phyloP scores from a whole-genome alignment of 2,113 vertebrate species.

The Paraplagusia blochii region DNA sequence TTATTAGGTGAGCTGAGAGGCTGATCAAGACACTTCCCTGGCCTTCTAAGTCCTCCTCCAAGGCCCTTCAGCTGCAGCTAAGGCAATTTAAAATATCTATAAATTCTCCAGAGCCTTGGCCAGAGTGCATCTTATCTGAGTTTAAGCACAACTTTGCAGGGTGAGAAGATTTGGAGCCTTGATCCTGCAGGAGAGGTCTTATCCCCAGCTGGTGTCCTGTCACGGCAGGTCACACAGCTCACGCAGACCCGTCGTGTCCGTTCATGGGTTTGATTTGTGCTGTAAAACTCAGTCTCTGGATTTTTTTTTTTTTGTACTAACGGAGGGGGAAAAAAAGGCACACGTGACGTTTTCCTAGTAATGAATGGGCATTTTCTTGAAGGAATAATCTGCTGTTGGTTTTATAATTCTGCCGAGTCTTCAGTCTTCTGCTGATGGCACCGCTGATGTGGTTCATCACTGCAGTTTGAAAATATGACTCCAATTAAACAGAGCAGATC shows the following conservation, averaged over 20 bases:
- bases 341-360: background rate
- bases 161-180: conserved; percentile 65
- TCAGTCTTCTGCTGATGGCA: background rate
- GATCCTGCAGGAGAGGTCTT: conserved; percentile 67
- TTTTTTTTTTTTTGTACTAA: too few species aligned
- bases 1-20: conserved; percentile 61
- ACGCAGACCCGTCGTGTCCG: conserved; percentile 35
- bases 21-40: conserved; percentile 57
- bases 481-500: conserved; percentile 12
- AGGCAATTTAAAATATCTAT: conserved; percentile 65
- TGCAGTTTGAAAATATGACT: conserved; percentile 1
- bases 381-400: background rate
- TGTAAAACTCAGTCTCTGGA: background rate
- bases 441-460: conserved; percentile 21
- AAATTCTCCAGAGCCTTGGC: conserved; percentile 58
- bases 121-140: conserved; percentile 59
- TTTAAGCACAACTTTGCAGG: conserved; percentile 43
- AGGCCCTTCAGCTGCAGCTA: conserved; percentile 54
- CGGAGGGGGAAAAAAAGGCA: background rate
- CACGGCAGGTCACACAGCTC: conserved; percentile 58
- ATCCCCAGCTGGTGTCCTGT: conserved; percentile 48
- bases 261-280: conserved; percentile 31
- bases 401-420: too few species aligned
- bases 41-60: conserved; percentile 56
- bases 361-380: background rate